These are phyloP conservation scores for Corythornis cristatus DNA, from an alignment of 2,113 vertebrate species.

Conservation along the genomic window DNA sequence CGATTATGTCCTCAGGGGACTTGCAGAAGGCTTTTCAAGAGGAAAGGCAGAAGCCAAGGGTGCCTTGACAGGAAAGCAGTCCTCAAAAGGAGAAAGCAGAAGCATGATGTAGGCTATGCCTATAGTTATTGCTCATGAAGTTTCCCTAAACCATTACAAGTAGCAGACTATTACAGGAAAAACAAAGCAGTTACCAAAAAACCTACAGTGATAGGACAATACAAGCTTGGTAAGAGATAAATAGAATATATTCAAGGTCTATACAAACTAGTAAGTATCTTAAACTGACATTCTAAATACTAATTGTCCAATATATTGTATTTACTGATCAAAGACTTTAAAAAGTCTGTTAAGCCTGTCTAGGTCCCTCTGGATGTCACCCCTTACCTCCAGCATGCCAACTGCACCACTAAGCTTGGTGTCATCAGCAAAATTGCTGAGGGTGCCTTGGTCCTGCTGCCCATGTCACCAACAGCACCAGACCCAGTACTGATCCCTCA, in stretches of 20 bases:
- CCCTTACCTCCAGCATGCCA: no score
- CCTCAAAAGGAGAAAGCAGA: not conserved
- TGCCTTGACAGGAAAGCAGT: not conserved
- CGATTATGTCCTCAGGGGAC: fast-evolving
- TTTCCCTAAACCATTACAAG: not conserved
- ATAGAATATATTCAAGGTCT: not conserved
- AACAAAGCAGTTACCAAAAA: not conserved
- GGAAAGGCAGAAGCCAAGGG: not conserved
- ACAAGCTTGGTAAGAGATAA: not conserved
- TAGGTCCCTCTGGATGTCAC: no score
- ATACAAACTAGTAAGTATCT: not conserved
- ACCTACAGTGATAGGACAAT: not conserved
- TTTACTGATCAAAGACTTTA: not conserved
- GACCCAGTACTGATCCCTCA: no score
- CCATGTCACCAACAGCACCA: no score
- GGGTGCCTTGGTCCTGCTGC: no score
- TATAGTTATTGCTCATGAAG: not conserved
- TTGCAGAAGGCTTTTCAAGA: not conserved
- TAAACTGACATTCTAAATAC: not conserved
- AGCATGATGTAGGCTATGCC: not conserved
- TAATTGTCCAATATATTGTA: not conserved
- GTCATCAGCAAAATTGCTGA: no score
- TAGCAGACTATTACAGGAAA: not conserved
- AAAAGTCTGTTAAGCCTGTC: not conserved
- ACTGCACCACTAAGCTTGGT: no score